phyloP scores from a whole-genome alignment of 2,888 invertebrate species.

The Malthinus seriepunctatus region DNA sequence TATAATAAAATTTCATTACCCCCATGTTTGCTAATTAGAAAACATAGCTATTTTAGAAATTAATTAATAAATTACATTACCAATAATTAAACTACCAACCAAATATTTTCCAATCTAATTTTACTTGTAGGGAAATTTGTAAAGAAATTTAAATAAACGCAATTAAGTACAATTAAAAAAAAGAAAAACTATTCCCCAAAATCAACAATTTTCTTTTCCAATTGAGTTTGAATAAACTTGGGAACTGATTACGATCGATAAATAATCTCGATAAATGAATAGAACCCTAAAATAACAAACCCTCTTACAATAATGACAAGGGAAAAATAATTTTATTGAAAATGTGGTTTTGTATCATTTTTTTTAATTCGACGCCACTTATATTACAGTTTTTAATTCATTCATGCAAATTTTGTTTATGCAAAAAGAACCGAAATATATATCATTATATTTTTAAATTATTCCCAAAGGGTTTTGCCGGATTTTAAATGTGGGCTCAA shows the following conservation, averaged over 20 bases:
- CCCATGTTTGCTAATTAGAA: background rate
- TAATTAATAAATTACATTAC: background rate
- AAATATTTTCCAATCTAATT: too few species aligned
- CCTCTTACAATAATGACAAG: background rate
- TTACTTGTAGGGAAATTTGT: background rate
- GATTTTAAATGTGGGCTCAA: too few species aligned
- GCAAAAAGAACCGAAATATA: too few species aligned
- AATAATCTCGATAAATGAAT: conserved; percentile 6
- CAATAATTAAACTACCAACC: too few species aligned
- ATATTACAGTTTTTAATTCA: too few species aligned
- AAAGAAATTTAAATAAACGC: conserved; percentile 7
- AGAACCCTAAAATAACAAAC: background rate
- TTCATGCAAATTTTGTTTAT: too few species aligned
- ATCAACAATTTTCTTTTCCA: conserved; percentile 16
- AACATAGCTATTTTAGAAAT: background rate
- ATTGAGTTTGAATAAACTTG: conserved; percentile 6
- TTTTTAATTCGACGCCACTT: too few species aligned
- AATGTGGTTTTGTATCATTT: background rate
- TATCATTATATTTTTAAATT: too few species aligned
- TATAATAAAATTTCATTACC: conserved; percentile 1
- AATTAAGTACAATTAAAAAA: conserved; percentile 10
- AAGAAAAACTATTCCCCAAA: conserved; percentile 6
- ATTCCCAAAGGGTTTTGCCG: too few species aligned
- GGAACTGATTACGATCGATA: conserved; percentile 6
- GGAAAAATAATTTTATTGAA: conserved; percentile 4